phyloP scores from a whole-genome alignment of 1,140 invertebrate species.

The Chelonus insularis region DNA sequence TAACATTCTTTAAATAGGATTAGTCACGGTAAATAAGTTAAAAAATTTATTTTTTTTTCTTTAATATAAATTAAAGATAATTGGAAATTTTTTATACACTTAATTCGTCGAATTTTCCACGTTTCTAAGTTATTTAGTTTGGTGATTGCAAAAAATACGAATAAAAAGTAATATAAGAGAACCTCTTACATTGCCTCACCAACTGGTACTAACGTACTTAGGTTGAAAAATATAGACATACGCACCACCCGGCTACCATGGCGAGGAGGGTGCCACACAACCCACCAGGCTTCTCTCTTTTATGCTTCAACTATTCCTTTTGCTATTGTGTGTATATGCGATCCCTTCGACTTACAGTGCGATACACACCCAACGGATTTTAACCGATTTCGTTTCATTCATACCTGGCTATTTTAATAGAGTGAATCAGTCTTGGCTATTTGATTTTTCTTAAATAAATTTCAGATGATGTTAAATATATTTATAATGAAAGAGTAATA shows the following conservation, averaged over 20 bases:
- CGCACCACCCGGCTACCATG: constrained; percentile 15
- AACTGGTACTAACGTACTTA: constrained; percentile 27
- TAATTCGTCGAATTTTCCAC: no score
- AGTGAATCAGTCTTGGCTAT: no score
- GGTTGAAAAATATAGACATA: constrained; percentile 14
- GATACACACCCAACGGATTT: constrained; percentile 24
- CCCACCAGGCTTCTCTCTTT: constrained; percentile 10
- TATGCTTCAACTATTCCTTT: constrained; percentile 3
- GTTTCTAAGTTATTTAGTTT: no score
- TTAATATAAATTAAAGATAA: no score
- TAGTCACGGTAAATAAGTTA: no score
- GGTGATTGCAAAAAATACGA: no score
- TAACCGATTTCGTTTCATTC: not conserved
- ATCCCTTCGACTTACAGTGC: constrained; percentile 2
- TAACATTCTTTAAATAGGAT: no score
- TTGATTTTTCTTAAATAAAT: no score
- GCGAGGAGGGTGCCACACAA: constrained; percentile 9
- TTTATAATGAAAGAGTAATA: no score
- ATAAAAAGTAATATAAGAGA: not conserved
- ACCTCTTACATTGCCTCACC: constrained; percentile 8
- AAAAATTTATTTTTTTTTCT: no score
- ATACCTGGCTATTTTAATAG: not conserved
- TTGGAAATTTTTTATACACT: no score
- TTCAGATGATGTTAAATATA: no score
- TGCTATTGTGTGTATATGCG: constrained; percentile 11